Evolutionary conservation across 1,140 invertebrate species (phyloP).

Genomic region (Ganaspis sp.): DNA sequence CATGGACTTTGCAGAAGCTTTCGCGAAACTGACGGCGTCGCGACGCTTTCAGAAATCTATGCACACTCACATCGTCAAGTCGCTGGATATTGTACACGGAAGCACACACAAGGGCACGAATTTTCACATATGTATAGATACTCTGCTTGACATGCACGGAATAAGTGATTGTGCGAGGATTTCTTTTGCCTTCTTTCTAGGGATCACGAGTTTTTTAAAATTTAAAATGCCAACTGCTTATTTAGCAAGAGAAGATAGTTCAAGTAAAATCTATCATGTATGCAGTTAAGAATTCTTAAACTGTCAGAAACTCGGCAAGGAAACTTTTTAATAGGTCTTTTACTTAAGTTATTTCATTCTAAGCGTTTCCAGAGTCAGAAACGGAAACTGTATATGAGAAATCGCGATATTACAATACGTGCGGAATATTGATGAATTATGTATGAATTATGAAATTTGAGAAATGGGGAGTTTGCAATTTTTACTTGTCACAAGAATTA

Average conservation of each 20-base stretch:
- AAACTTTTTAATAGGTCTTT: slow-evolving; percentile 15
- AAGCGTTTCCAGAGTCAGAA: not conserved
- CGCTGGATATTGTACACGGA: not conserved
- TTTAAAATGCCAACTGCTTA: slow-evolving; percentile 18
- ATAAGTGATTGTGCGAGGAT: slow-evolving; percentile 25
- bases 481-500: too few relatives aligned
- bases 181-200: slow-evolving; percentile 7
- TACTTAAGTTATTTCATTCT: slow-evolving; percentile 2
- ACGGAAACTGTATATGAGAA: not conserved
- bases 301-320: not conserved
- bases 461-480: too few relatives aligned
- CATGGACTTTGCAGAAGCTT: slow-evolving; percentile 15
- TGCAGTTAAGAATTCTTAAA: slow-evolving; percentile 27
- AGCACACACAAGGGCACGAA: not conserved
- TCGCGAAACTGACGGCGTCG: slow-evolving; percentile 35
- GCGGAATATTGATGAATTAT: not conserved
- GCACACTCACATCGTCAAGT: not conserved
- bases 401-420: not conserved
- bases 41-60: slow-evolving; percentile 34
- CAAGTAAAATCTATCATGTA: slow-evolving; percentile 24
- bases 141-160: slow-evolving; percentile 22
- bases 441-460: not conserved
- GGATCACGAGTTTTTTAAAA: slow-evolving; percentile 17
- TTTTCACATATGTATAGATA: not conserved
- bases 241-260: slow-evolving; percentile 15